A percentile compares a stretch with the other conserved stretches of the same genome.
phyloP scores from a whole-genome alignment of 2,888 invertebrate genomes.

The Ichneumon xanthorius region DNA sequence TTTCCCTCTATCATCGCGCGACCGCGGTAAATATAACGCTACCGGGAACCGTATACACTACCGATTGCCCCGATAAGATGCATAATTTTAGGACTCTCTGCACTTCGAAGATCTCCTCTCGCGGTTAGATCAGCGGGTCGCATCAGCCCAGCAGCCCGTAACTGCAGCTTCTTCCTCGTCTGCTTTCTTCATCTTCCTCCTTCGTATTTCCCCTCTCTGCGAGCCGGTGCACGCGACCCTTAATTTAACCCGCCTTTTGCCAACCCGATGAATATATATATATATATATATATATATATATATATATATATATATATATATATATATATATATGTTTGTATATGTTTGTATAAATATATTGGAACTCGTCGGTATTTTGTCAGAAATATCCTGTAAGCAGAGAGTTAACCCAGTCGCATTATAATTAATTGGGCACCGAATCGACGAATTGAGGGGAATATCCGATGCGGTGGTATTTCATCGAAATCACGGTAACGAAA shows the following conservation, averaged over 20 bases:
- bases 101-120: conserved; percentile 74
- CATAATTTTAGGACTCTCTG: conserved; percentile 79
- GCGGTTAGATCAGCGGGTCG: conserved; percentile 57
- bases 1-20: conserved; percentile 63
- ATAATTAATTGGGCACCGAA: conserved; percentile 50
- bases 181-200: conserved; percentile 34
- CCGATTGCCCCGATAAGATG: conserved; percentile 77
- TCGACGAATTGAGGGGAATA: conserved; percentile 14
- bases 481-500: conserved; percentile 23
- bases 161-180: conserved; percentile 42
- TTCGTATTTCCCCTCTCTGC: conserved; percentile 48
- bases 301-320: too few species aligned
- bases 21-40: conserved; percentile 78
- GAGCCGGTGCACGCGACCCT: conserved; percentile 58
- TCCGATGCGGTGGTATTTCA: background rate
- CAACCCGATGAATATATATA: background rate
- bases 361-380: conserved; percentile 24
- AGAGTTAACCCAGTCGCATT: conserved; percentile 20
- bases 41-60: conserved; percentile 76
- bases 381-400: conserved; percentile 2
- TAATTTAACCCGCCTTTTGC: conserved; percentile 46
- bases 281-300: background rate
- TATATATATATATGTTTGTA: background rate
- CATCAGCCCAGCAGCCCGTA: conserved; percentile 49
- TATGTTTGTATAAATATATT: background rate